Evolutionary conservation across 2,888 invertebrate genomes (phyloP).

Genomic region (Nymphalis urticae): DNA sequence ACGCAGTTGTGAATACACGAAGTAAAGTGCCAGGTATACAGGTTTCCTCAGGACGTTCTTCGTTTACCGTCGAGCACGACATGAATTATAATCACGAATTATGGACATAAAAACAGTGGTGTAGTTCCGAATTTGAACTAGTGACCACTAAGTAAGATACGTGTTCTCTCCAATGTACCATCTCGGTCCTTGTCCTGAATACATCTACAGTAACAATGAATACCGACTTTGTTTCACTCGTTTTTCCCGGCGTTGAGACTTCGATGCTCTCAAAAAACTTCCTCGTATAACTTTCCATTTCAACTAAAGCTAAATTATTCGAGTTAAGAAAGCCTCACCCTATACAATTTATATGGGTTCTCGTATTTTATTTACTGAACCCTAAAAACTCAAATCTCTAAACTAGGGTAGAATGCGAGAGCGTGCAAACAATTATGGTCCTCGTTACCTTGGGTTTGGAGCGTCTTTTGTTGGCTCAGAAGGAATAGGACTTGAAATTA

Average conservation of each 20-base stretch:
- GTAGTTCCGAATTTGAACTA: too few species aligned
- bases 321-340: constrained; percentile 15
- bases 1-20: too few species aligned
- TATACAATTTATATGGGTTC: constrained; percentile 26
- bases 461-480: neutral
- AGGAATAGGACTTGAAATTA: constrained; percentile 3
- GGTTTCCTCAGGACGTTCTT: too few species aligned
- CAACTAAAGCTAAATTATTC: constrained; percentile 15
- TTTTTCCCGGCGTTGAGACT: neutral
- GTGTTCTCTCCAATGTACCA: too few species aligned
- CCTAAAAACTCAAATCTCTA: constrained; percentile 20
- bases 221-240: too few species aligned
- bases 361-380: constrained; percentile 23
- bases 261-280: constrained; percentile 9
- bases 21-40: too few species aligned
- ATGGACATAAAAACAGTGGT: too few species aligned
- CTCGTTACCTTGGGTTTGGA: neutral
- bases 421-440: neutral
- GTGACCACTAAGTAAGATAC: too few species aligned
- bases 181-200: too few species aligned
- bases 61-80: too few species aligned
- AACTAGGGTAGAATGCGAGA: neutral
- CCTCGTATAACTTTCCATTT: constrained; percentile 20
- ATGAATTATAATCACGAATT: too few species aligned
- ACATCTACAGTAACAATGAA: too few species aligned